phyloP scores from a whole-genome alignment of 2,797 vertebrate genomes.

The Pachyuromys duprasi region DNA sequence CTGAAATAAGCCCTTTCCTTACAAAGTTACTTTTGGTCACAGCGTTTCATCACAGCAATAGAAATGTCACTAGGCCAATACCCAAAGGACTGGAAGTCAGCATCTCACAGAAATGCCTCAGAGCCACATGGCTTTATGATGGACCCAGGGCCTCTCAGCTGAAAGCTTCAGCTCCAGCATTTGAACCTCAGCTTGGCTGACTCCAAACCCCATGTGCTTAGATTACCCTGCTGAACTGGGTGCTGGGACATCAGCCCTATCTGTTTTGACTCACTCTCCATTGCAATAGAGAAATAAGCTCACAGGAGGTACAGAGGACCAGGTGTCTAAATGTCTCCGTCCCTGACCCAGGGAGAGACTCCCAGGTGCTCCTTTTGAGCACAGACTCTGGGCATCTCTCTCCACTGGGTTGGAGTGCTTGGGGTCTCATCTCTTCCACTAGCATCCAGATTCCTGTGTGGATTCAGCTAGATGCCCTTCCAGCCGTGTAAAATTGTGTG shows the following conservation, averaged over 20 bases:
- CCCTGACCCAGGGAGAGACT: background rate
- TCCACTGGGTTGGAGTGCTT: background rate
- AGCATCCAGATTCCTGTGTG: background rate
- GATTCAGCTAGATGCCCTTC: constrained; percentile 33
- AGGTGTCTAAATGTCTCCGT: background rate
- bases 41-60: background rate
- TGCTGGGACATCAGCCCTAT: background rate
- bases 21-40: too few species aligned
- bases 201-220: background rate
- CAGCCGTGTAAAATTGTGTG: constrained; percentile 13
- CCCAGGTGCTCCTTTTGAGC: background rate
- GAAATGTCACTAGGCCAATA: background rate
- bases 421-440: background rate
- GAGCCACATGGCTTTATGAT: background rate
- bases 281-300: background rate
- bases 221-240: too few species aligned
- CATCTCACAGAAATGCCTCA: background rate
- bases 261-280: background rate
- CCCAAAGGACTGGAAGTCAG: background rate
- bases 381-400: background rate
- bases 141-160: background rate
- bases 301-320: background rate
- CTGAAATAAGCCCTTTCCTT: background rate
- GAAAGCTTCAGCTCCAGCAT: background rate
- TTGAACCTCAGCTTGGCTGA: background rate